Percentiles rank a stretch among this genome's conserved stretches.
These are phyloP conservation scores for Lutjanus erythropterus DNA, from an alignment of 2,113 vertebrate genomes.

Conservation along the genomic window DNA sequence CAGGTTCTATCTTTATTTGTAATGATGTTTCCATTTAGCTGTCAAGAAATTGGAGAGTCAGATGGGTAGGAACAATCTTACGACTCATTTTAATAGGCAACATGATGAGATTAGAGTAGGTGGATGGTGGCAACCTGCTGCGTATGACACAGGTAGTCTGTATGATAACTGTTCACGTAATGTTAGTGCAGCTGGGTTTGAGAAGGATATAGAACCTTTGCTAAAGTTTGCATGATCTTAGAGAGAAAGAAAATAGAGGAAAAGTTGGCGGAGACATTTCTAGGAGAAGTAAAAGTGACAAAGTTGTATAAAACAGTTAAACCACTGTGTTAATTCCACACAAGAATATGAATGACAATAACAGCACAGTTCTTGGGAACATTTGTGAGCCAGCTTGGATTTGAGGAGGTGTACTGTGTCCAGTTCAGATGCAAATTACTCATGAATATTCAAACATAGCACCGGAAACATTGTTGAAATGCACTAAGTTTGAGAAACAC, in stretches of 20 bases:
- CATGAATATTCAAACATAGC: slow-evolving; percentile 5
- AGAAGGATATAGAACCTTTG: no score
- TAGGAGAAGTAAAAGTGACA: neutral
- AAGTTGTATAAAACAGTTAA: neutral
- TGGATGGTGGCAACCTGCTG: neutral
- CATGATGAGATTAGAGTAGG: neutral
- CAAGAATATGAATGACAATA: neutral
- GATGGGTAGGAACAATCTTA: neutral
- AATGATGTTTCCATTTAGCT: neutral
- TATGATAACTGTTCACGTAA: no score
- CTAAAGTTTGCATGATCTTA: neutral
- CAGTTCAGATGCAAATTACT: slow-evolving; percentile 11
- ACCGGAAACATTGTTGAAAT: neutral
- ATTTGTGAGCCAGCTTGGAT: neutral
- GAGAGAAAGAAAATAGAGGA: neutral
- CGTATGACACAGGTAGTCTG: neutral
- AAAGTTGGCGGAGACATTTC: neutral
- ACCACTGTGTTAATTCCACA: neutral
- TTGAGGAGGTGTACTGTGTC: neutral
- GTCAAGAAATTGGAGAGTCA: neutral
- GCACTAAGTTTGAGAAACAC: neutral
- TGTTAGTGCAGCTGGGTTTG: no score
- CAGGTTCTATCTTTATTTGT: slow-evolving; percentile 18
- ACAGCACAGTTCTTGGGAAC: neutral
- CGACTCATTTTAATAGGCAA: neutral